Evolutionary conservation across 2,113 vertebrate genomes (phyloP).

Genomic region (Pongo pygmaeus): DNA sequence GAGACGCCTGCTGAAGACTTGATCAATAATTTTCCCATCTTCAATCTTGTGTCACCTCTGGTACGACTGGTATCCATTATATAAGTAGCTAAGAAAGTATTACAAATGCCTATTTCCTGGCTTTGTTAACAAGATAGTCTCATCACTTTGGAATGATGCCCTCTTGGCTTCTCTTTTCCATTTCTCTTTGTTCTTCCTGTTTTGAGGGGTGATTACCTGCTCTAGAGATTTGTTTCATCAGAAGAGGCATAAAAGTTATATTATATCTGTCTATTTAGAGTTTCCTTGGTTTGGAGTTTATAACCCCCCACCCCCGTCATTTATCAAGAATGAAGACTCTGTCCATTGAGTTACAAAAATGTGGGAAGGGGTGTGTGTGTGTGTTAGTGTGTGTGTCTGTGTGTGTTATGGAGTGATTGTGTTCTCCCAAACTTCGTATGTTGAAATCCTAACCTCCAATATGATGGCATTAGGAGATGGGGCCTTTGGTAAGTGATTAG

Average conservation of each 20-base stretch:
- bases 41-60: background rate
- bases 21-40: background rate
- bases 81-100: background rate
- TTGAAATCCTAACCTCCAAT: background rate
- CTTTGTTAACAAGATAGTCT: background rate
- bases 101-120: background rate
- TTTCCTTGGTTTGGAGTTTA: background rate
- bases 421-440: background rate
- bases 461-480: background rate
- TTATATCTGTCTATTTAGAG: background rate
- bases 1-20: background rate
- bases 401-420: background rate
- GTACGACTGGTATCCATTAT: background rate
- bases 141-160: background rate
- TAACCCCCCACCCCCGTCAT: background rate
- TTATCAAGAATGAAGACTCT: background rate
- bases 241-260: background rate
- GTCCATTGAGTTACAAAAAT: background rate
- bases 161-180: background rate
- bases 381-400: background rate
- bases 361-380: background rate
- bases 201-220: background rate
- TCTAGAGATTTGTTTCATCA: background rate
- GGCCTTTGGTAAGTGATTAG: background rate
- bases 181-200: background rate